Conservation (phyloP, 1,140 invertebrate species). For the Drosophila leontia region DNA sequence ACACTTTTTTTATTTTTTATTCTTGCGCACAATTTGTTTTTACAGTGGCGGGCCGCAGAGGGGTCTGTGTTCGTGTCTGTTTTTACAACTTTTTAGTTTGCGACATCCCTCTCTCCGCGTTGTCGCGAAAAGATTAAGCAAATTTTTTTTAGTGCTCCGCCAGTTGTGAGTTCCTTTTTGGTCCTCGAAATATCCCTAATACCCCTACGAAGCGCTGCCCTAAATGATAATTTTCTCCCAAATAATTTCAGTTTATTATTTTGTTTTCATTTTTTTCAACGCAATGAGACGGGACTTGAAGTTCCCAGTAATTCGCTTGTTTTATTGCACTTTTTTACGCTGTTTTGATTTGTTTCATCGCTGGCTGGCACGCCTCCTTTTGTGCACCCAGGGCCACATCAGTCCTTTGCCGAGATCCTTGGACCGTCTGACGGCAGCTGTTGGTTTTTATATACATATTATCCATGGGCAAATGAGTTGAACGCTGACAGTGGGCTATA, state of each 20-base stretch:
- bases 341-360: slow-evolving; percentile 76
- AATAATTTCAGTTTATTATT: slow-evolving; percentile 77
- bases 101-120: slow-evolving; percentile 42
- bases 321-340: slow-evolving; percentile 80
- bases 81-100: slow-evolving; percentile 81
- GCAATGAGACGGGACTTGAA: slow-evolving; percentile 2
- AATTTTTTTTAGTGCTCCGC: slow-evolving; percentile 65
- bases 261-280: slow-evolving; percentile 59
- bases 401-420: slow-evolving; percentile 39
- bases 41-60: slow-evolving; percentile 7
- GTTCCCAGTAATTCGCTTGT: slow-evolving; percentile 61
- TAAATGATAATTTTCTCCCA: slow-evolving; percentile 61
- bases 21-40: slow-evolving; percentile 72
- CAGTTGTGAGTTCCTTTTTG: slow-evolving; percentile 33
- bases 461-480: slow-evolving; percentile 60
- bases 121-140: slow-evolving; percentile 69
- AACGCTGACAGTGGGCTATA: slow-evolving; percentile 44
- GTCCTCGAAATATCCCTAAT: slow-evolving; percentile 16
- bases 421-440: slow-evolving; percentile 54
- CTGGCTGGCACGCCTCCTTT: slow-evolving; percentile 24
- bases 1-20: slow-evolving; percentile 67
- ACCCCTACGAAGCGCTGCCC: slow-evolving; percentile 22
- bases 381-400: slow-evolving; percentile 6
- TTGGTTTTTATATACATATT: slow-evolving; percentile 59
- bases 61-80: slow-evolving; percentile 37